Conservation (phyloP, 2,113 vertebrate genomes). For the Eclectus roratus region DNA sequence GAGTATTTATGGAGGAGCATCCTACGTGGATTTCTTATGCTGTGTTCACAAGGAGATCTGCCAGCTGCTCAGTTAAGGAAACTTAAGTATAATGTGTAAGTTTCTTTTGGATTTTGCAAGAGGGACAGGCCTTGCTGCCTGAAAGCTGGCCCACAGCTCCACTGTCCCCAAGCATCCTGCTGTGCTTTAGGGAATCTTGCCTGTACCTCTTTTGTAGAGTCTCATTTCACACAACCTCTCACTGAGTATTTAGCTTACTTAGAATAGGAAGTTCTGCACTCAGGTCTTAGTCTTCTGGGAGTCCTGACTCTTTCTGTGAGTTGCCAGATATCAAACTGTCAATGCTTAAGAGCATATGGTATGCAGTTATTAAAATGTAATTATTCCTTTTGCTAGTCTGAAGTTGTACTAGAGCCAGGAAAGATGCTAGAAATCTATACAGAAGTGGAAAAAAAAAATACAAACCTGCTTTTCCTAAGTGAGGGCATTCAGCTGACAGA, state of each 20-base stretch:
- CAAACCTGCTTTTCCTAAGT: not conserved
- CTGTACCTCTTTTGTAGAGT: conserved; percentile 17
- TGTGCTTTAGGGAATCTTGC: not conserved
- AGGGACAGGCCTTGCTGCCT: conserved; percentile 28
- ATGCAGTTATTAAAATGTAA: conserved; percentile 31
- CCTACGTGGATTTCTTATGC: conserved; percentile 93
- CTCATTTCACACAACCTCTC: not conserved
- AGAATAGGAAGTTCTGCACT: conserved; percentile 63
- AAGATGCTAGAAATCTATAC: not conserved
- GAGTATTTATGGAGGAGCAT: conserved; percentile 85
- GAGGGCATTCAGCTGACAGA: not conserved
- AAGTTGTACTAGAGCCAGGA: conserved; percentile 23
- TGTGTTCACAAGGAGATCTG: conserved; percentile 90
- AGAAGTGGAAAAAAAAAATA: not conserved
- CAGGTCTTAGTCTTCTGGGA: conserved; percentile 53
- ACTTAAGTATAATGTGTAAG: not conserved
- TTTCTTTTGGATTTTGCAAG: not conserved
- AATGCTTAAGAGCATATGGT: not conserved
- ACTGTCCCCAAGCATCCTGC: not conserved
- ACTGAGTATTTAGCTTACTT: not conserved
- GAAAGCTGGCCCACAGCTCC: not conserved
- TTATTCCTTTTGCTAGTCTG: conserved; percentile 31
- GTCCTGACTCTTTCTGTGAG: not conserved
- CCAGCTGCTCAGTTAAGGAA: conserved; percentile 86
- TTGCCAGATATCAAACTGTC: conserved; percentile 27